Evolutionary conservation across 2,113 vertebrate genomes (phyloP).

Genomic region (Natator depressus): DNA sequence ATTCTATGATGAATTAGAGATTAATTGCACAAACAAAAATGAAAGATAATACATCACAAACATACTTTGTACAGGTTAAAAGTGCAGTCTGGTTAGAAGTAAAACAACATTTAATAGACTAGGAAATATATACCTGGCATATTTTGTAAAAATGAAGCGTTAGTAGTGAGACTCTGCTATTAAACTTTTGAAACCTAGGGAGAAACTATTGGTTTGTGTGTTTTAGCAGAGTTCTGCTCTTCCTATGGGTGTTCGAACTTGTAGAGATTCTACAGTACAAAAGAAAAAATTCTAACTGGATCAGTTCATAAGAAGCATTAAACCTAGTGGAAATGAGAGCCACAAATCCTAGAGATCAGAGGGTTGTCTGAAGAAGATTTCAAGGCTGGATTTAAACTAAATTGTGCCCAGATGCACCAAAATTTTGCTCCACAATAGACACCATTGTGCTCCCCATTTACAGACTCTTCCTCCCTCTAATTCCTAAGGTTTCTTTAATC

Average conservation of each 20-base stretch:
- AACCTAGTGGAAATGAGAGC: slow-evolving; percentile 52
- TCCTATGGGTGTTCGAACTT: neutral
- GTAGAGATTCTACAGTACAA: neutral
- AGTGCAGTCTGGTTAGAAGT: neutral
- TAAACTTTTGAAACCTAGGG: neutral
- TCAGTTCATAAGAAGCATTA: slow-evolving; percentile 32
- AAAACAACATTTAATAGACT: neutral
- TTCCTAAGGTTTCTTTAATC: neutral
- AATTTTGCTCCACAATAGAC: neutral
- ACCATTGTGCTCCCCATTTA: neutral
- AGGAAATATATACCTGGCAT: neutral
- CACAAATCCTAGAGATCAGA: slow-evolving; percentile 32
- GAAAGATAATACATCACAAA: neutral
- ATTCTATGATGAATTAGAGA: neutral
- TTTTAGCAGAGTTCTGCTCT: neutral
- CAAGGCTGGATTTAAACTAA: neutral
- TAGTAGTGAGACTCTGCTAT: neutral
- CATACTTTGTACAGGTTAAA: neutral
- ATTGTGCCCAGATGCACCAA: neutral
- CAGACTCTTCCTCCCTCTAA: neutral
- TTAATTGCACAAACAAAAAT: neutral
- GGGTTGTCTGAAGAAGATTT: neutral
- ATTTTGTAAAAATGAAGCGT: neutral
- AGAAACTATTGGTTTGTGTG: neutral
- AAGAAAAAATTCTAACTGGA: neutral